Evolutionary conservation across 1,140 invertebrate species (phyloP).

Genomic region (Melitaea cinxia): DNA sequence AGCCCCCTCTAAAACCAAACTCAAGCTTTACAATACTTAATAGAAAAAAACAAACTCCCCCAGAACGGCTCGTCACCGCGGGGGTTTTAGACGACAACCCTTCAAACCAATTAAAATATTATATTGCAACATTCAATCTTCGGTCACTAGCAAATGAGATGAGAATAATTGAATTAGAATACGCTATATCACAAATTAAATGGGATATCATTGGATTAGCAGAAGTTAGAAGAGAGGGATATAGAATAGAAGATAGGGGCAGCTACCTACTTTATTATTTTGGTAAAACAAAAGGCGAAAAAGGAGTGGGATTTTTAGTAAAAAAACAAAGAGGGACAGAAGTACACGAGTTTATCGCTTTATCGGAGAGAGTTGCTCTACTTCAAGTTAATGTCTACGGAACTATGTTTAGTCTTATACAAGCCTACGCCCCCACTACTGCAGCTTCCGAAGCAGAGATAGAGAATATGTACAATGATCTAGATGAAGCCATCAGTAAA

Average conservation of each 20-base stretch:
- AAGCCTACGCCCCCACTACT: neutral
- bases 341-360: conserved; percentile 6
- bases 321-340: conserved; percentile 10
- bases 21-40: no score
- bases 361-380: conserved; percentile 6
- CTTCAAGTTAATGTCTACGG: neutral
- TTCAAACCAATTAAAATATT: conserved; percentile 21
- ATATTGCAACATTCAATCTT: conserved; percentile 34
- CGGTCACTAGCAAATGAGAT: conserved; percentile 23
- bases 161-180: conserved; percentile 31
- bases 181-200: conserved; percentile 25
- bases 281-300: conserved; percentile 23
- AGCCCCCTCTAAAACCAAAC: no score
- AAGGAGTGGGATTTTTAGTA: conserved; percentile 30
- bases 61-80: no score
- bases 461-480: neutral
- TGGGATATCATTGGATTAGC: conserved; percentile 31
- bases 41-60: no score
- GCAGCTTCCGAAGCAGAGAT: neutral
- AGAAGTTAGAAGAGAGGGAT: conserved; percentile 25
- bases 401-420: neutral
- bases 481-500: conserved; percentile 13
- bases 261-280: conserved; percentile 27
- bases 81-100: conserved; percentile 13
- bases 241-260: conserved; percentile 28